A percentile compares a stretch with the other conserved stretches of the same genome.
These are phyloP conservation scores for Polypterus senegalus DNA, from an alignment of 2,113 vertebrate genomes.

Conservation along the genomic window DNA sequence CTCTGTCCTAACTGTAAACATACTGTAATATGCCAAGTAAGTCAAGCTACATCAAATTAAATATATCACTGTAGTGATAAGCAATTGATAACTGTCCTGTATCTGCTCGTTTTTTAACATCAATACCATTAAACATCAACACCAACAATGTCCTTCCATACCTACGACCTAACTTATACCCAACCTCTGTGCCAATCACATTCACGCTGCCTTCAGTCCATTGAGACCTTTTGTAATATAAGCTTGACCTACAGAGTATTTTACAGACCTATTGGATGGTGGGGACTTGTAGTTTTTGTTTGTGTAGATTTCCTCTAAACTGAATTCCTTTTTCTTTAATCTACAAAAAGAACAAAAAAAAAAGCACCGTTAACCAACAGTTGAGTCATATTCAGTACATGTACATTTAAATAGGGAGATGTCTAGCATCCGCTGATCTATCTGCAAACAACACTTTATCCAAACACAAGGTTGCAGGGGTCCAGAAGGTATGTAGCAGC, in stretches of 20 bases:
- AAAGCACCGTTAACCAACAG: not conserved
- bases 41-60: no score
- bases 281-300: slow-evolving; percentile 93
- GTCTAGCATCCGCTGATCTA: no score
- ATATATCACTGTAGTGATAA: no score
- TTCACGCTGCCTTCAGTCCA: slow-evolving; percentile 1
- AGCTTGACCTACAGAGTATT: not conserved
- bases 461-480: no score
- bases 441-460: no score
- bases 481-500: no score
- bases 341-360: slow-evolving; percentile 34
- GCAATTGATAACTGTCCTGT: not conserved
- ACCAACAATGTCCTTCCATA: not conserved
- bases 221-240: not conserved
- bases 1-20: no score
- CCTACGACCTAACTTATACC: not conserved
- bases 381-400: not conserved
- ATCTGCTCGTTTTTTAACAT: not conserved
- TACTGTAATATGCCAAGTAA: no score
- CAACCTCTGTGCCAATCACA: not conserved
- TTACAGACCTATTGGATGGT: slow-evolving; percentile 67
- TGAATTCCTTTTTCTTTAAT: slow-evolving; percentile 92
- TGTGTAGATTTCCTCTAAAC: slow-evolving; percentile 95
- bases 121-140: not conserved
- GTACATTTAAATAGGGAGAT: no score